Conservation (phyloP, 2,888 invertebrate genomes). For the Lissonota sp. region DNA sequence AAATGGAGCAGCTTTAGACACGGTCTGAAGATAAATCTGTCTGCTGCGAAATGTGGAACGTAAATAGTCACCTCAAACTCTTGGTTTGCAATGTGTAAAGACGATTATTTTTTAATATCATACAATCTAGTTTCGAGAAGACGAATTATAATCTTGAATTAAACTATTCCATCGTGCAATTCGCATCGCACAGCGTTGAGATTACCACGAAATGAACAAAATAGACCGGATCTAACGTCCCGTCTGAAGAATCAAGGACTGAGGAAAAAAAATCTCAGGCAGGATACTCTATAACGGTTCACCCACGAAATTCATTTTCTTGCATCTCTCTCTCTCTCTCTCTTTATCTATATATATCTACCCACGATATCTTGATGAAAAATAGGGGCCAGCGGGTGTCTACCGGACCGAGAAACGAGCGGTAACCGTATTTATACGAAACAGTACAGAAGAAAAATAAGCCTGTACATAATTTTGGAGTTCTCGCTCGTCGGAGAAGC, state of each 20-base stretch:
- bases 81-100: too few relatives aligned
- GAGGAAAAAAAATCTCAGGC: constrained; percentile 19
- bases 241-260: not conserved
- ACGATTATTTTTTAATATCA: too few relatives aligned
- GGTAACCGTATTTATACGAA: constrained; percentile 30
- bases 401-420: constrained; percentile 55
- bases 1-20: too few relatives aligned
- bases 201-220: not conserved
- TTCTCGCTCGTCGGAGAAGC: constrained; percentile 30
- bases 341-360: not conserved
- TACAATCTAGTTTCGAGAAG: too few relatives aligned
- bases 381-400: constrained; percentile 59
- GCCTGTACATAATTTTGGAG: constrained; percentile 46
- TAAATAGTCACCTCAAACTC: too few relatives aligned
- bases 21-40: too few relatives aligned
- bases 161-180: not conserved
- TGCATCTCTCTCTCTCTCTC: constrained; percentile 17
- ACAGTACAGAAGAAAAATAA: constrained; percentile 18
- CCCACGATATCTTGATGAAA: constrained; percentile 6
- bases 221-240: constrained; percentile 9
- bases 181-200: not conserved
- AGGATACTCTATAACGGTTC: constrained; percentile 61
- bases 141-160: too few relatives aligned
- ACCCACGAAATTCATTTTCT: constrained; percentile 55
- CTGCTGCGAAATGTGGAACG: too few relatives aligned